Evolutionary conservation across 2,113 vertebrate genomes (phyloP).

Genomic region (Oplegnathus fasciatus): DNA sequence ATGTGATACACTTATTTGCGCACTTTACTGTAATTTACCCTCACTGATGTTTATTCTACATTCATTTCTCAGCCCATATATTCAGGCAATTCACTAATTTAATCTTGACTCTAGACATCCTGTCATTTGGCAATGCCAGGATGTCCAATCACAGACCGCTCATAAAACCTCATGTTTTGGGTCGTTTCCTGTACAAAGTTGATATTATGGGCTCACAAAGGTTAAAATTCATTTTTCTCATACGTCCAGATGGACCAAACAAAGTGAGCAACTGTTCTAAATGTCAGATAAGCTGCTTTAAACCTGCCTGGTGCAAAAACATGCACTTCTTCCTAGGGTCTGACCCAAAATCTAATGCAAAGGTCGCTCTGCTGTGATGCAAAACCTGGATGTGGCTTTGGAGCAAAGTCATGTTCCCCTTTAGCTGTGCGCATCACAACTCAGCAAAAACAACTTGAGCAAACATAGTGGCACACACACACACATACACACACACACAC

Average conservation of each 20-base stretch:
- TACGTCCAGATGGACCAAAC: background rate
- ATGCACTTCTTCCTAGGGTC: background rate
- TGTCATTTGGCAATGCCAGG: background rate
- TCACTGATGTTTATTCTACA: background rate
- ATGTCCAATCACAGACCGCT: background rate
- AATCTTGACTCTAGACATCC: background rate
- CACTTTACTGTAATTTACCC: background rate
- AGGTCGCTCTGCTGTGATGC: background rate
- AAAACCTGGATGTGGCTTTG: background rate
- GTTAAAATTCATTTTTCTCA: background rate
- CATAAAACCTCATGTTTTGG: background rate
- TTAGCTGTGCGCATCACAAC: background rate
- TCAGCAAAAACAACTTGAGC: conserved; percentile 14
- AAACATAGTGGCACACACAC: background rate
- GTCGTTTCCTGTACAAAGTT: background rate
- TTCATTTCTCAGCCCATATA: background rate
- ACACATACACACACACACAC: background rate
- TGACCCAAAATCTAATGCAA: conserved; percentile 9
- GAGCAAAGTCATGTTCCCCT: background rate
- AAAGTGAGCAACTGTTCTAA: background rate
- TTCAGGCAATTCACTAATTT: background rate
- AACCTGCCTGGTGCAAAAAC: conserved; percentile 10
- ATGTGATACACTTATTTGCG: background rate
- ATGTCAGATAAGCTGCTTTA: conserved; percentile 3
- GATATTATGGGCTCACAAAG: background rate